Base-by-base conservation (phyloP, 2,113 vertebrate species). In the Thunnus maccoyii region DNA sequence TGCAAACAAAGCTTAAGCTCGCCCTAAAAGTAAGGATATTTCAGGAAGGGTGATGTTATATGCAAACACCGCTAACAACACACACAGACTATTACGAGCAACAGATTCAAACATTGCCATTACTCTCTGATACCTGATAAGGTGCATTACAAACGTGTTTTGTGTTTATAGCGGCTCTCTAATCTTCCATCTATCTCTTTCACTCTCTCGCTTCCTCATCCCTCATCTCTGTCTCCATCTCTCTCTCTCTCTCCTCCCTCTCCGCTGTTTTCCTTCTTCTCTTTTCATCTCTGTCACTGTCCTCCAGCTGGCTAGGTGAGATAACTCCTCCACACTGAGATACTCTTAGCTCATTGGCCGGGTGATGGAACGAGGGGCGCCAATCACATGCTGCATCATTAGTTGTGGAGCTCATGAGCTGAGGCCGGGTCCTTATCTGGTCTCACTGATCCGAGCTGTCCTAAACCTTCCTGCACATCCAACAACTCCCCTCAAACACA, bases 211-310 rank as follows among this genome's bases (percentile, higher is more conserved):
- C 51, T 66, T 67, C 47, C 70, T 82, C 57, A 36, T 50, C 32
- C 76, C 58, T 79, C 84, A 83, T 88, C 83, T 58, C 65, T 61
- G 55, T 63, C 78, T 88, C 66, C 67, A 81, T 89, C 89, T 83
- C 71, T 3, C 27, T 30, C 27, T 30, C 50, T 73, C 60, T 68
- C 50, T 72, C 32, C 72, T 72, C 51, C 73, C 58, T 83, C 82
- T 65, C 77, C 3, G 32, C 75, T 36, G 62, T 80, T 74, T 64
- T 62, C 65, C 81, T 73, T 36, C 80, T 62, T 79, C 83, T 75
- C 74, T 83, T 85, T 91, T 87, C 88, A 89, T 93, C 92, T 93
- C 92, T 93, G 93, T 92, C 91, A 77, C 86, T 86, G 86, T 90
- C 83, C 91, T 84, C 92, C 88, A 82, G 88, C 94, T 95, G 94